Percentiles rank a stretch among this genome's conserved stretches.
These are phyloP conservation scores for Phyllotreta striolata DNA, from an alignment of 2,888 invertebrate genomes.

Conservation along the genomic window DNA sequence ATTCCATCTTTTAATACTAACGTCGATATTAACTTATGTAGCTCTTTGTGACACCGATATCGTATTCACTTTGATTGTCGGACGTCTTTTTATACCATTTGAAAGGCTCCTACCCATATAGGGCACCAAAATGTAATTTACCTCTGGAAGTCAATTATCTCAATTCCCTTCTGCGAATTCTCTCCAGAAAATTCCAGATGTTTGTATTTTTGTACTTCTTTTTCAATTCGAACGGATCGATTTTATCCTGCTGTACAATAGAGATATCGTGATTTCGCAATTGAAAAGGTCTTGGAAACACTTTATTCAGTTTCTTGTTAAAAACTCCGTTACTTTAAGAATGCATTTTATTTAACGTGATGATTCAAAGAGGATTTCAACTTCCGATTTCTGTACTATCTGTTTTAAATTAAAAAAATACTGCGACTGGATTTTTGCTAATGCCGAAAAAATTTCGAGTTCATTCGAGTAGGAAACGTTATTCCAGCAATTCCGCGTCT, in stretches of 20 bases:
- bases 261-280: too few species aligned
- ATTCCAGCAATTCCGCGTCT: background rate
- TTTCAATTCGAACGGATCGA: too few species aligned
- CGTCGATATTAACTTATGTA: conserved; percentile 11
- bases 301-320: too few species aligned
- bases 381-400: too few species aligned
- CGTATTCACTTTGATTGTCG: conserved; percentile 28
- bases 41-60: conserved; percentile 22
- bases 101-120: conserved; percentile 21
- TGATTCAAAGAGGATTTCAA: too few species aligned
- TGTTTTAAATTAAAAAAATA: too few species aligned
- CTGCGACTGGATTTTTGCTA: too few species aligned
- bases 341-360: too few species aligned
- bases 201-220: too few species aligned
- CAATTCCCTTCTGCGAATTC: conserved; percentile 22
- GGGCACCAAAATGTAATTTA: conserved; percentile 26
- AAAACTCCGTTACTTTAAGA: too few species aligned
- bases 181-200: conserved; percentile 8
- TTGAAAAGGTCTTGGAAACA: too few species aligned
- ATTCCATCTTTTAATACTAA: conserved; percentile 18
- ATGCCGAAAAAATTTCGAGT: background rate
- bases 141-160: conserved; percentile 29
- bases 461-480: background rate
- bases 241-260: too few species aligned
- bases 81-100: conserved; percentile 21